phyloP scores from a whole-genome alignment of 2,113 vertebrate genomes.

The Peromyscus maniculatus region DNA sequence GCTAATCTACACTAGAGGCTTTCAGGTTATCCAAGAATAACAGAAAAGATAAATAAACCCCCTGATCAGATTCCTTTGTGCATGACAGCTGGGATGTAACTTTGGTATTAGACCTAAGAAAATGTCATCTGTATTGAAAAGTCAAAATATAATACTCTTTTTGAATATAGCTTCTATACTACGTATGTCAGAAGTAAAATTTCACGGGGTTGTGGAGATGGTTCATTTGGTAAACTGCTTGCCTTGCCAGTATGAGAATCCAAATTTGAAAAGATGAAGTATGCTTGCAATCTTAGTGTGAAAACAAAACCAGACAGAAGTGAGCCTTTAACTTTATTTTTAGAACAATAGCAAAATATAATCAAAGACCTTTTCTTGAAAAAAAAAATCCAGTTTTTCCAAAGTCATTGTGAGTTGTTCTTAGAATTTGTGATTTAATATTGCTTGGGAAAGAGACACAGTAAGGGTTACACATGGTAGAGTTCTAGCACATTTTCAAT shows the following conservation, averaged over 20 bases:
- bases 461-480: background rate
- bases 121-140: slow-evolving; percentile 29
- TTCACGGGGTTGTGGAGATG: background rate
- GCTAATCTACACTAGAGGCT: background rate
- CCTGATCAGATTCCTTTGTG: slow-evolving; percentile 57
- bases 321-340: slow-evolving; percentile 30
- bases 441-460: slow-evolving; percentile 14
- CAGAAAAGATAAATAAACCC: slow-evolving; percentile 26
- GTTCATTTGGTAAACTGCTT: background rate
- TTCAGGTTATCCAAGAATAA: slow-evolving; percentile 35
- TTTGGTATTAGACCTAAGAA: slow-evolving; percentile 51
- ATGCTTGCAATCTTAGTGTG: background rate
- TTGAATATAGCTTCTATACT: background rate
- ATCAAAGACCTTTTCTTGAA: slow-evolving; percentile 38
- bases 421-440: slow-evolving; percentile 13
- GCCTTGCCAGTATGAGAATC: background rate
- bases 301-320: slow-evolving; percentile 42
- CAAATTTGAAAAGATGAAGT: background rate
- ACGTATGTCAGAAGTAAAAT: slow-evolving; percentile 43
- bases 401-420: background rate
- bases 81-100: slow-evolving; percentile 45
- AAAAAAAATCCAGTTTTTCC: slow-evolving; percentile 50
- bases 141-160: slow-evolving; percentile 8
- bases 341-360: slow-evolving; percentile 48
- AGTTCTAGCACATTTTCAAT: background rate